Evolutionary conservation across 2,113 vertebrate species (phyloP), one percentile per base, ranked within the genome.

Genomic region (Picathartes gymnocephalus): DNA sequence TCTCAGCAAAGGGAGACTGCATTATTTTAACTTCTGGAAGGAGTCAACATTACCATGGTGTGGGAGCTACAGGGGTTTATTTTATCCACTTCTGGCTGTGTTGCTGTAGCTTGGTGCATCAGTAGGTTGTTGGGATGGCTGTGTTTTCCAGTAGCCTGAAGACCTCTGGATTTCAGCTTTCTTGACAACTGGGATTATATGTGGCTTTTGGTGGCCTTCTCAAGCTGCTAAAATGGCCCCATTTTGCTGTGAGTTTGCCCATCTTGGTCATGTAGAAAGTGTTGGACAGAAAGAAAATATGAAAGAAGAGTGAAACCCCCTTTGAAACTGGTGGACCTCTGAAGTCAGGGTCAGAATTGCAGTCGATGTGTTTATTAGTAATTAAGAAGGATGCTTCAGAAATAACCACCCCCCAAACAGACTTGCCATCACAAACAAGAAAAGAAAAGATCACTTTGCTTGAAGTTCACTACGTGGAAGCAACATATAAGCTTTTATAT

Each of bases 1-100:
- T 69, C 58, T 58, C 19, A 17, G 39, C 58, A 78, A 54, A 70
- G 9, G 11, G 16, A 72, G 15, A 57, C 61, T 35, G 16, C 8
- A 2, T 86, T 56, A 30, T 27, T 74, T 79, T 15, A 60, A 54
- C 11, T 10, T 58, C 42, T 77, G 40, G 42, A 73, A 69, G 27
- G 47, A 47, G 23, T n/a, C 35, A 10, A 6, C 0, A 0, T 48
- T 77, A 39, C 44, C 5, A 2, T 10, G 3, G 6, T 10, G 12
- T 73, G 77, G 44, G 27, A 50, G n/a, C 11, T 60, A 2, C 4
- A 7, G 40, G 65, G 22, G 3, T 64, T 90, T 66, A 18, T 47
- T 71, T 60, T 24, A 24, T 27, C n/a, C 0, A 0, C 21, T 92
- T 47, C 44, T 72, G 60, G 6, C 37, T 58, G 28, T 15, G 14